Percentiles rank a stretch among this genome's conserved stretches.
Evolutionary conservation across 2,797 vertebrate genomes (phyloP).

Genomic region (Mareca penelope): DNA sequence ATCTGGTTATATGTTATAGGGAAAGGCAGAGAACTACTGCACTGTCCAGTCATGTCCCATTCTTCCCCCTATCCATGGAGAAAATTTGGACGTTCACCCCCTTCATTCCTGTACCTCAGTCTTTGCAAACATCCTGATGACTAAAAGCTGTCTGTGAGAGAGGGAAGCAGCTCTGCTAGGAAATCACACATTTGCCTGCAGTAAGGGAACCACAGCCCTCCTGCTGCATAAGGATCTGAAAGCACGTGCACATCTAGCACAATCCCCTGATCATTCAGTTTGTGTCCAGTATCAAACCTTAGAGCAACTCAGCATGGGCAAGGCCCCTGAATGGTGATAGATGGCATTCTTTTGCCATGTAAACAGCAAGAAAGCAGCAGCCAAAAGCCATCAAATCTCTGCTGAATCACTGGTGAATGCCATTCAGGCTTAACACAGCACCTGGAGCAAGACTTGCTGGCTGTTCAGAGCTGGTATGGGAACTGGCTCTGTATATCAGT

Average conservation of each 20-base stretch:
- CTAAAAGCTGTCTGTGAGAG: neutral
- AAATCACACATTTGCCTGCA: neutral
- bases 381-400: constrained; percentile 7
- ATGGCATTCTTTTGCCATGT: neutral
- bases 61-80: neutral
- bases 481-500: neutral
- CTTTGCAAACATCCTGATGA: neutral
- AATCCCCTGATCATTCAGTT: neutral
- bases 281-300: neutral
- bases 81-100: neutral
- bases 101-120: neutral
- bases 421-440: neutral
- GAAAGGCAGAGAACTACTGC: neutral
- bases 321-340: neutral
- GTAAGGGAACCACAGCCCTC: neutral
- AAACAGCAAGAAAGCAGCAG: neutral
- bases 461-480: neutral
- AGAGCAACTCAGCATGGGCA: neutral
- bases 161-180: neutral
- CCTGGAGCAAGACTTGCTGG: neutral
- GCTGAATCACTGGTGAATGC: neutral
- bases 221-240: neutral
- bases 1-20: neutral
- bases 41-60: neutral
- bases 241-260: neutral